phyloP scores from a whole-genome alignment of 2,797 vertebrate species.

The Anas georgica region DNA sequence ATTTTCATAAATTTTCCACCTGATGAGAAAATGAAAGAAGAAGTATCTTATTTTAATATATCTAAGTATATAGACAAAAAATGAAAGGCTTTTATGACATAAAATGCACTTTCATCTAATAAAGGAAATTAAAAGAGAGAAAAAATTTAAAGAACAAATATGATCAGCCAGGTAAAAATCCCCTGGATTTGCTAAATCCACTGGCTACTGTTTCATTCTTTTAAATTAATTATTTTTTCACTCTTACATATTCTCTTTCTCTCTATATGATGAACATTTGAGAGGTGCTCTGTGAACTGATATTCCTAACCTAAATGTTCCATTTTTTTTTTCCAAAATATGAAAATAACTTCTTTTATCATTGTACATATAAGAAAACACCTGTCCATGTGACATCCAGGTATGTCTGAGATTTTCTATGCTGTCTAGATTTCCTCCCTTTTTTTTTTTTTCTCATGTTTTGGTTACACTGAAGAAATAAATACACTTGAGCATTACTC shows the following conservation, averaged over 20 bases:
- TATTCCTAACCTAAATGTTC: not conserved
- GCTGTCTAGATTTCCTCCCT: not conserved
- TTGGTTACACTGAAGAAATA: conserved; percentile 2
- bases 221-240: not conserved
- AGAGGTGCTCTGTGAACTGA: not conserved
- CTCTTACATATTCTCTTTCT: not conserved
- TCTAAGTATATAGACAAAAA: not conserved
- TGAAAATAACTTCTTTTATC: not conserved
- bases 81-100: not conserved
- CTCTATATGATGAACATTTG: not conserved
- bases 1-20: conserved; percentile 40
- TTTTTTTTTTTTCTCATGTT: not conserved
- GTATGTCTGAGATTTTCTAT: not conserved
- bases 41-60: not conserved
- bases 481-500: not conserved
- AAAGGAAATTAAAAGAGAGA: not conserved
- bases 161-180: not conserved
- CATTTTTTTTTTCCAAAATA: not conserved
- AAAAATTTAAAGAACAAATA: not conserved
- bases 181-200: not conserved
- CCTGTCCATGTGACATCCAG: not conserved
- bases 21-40: conserved; percentile 9
- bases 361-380: not conserved
- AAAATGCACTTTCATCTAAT: not conserved
- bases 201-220: not conserved